Evolutionary conservation across 2,888 invertebrate species (phyloP).

Genomic region (Drosophila cognata): DNA sequence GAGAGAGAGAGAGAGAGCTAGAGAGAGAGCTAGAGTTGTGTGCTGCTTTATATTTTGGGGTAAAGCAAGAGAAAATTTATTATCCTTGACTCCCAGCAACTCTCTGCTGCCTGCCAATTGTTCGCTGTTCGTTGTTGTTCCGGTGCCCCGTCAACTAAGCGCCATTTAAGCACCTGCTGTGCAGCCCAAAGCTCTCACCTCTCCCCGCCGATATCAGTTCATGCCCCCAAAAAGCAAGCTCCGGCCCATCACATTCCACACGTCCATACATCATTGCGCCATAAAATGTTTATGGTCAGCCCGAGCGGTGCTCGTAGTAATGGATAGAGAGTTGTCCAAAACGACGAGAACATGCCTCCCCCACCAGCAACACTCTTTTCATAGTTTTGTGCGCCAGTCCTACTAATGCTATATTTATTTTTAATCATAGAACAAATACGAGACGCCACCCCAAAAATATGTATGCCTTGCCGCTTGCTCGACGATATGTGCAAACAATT

Average conservation of each 20-base stretch:
- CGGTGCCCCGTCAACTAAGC: conserved; percentile 74
- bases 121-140: conserved; percentile 53
- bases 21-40: background rate
- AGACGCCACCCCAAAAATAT: conserved; percentile 47
- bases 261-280: conserved; percentile 77
- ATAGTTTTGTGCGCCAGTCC: conserved; percentile 68
- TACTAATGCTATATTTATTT: conserved; percentile 77
- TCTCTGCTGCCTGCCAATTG: conserved; percentile 48
- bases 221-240: background rate
- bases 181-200: conserved; percentile 59
- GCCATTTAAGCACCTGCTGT: conserved; percentile 77
- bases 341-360: background rate
- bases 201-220: conserved; percentile 23
- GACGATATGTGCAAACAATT: conserved; percentile 74
- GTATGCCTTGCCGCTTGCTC: conserved; percentile 74
- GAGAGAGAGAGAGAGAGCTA: background rate
- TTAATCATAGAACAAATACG: conserved; percentile 80
- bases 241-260: conserved; percentile 27
- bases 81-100: conserved; percentile 67
- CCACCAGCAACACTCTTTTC: conserved; percentile 62
- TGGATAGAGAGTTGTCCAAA: conserved; percentile 5
- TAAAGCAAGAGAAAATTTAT: conserved; percentile 70
- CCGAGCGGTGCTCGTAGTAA: background rate
- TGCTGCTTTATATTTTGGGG: conserved; percentile 57
- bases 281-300: conserved; percentile 72